Percentiles rank a stretch among this genome's conserved stretches.
Evolutionary conservation across 2,113 vertebrate species (phyloP).

Genomic region (Solea senegalensis): DNA sequence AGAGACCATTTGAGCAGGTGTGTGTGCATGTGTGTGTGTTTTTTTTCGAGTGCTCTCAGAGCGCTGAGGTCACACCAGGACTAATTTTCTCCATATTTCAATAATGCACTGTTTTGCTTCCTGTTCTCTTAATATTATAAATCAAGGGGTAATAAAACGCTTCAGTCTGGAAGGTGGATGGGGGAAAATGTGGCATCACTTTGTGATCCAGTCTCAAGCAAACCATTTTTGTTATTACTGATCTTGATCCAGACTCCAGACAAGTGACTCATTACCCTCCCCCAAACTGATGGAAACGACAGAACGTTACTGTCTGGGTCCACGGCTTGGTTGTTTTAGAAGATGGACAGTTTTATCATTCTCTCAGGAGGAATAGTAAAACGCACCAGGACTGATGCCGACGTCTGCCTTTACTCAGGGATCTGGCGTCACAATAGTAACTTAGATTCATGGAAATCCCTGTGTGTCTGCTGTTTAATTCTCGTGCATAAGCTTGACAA

Average conservation of each 20-base stretch:
- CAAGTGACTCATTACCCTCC: constrained; percentile 29
- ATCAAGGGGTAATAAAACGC: constrained; percentile 40
- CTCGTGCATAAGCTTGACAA: too few species aligned
- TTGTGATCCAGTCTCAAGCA: constrained; percentile 9
- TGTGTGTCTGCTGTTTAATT: too few species aligned
- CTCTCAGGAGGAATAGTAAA: constrained; percentile 35
- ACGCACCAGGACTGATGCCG: neutral
- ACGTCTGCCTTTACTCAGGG: constrained; percentile 10
- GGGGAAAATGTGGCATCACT: constrained; percentile 37
- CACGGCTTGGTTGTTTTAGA: constrained; percentile 15
- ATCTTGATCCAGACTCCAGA: constrained; percentile 6
- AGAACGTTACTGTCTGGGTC: constrained; percentile 13
- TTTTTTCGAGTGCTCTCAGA: constrained; percentile 33
- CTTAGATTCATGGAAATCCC: too few species aligned
- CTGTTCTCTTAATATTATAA: constrained; percentile 46
- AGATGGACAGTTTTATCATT: constrained; percentile 20
- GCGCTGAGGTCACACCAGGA: constrained; percentile 57
- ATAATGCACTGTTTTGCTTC: constrained; percentile 35
- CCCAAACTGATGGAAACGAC: constrained; percentile 25
- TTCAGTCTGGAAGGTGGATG: constrained; percentile 27
- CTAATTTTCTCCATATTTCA: constrained; percentile 51
- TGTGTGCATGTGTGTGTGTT: constrained; percentile 1
- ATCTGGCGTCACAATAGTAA: neutral
- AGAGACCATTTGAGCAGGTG: constrained; percentile 33
- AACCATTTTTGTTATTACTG: constrained; percentile 5